These are phyloP conservation scores for Pithys albifrons DNA, from an alignment of 2,113 vertebrate genomes.

Conservation along the genomic window DNA sequence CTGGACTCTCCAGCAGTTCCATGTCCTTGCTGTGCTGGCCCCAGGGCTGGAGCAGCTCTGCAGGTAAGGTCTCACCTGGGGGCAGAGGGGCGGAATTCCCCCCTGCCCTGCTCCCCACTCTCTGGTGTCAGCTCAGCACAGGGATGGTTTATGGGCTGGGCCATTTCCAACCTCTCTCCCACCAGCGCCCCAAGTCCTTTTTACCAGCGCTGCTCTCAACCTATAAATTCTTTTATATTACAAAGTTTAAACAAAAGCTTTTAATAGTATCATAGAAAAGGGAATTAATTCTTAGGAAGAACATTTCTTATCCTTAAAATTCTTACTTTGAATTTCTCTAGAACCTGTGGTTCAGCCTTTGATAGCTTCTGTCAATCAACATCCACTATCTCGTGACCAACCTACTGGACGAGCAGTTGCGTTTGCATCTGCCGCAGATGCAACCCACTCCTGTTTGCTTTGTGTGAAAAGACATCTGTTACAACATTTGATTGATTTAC, in stretches of 20 bases:
- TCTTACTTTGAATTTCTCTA: neutral
- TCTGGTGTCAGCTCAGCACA: neutral
- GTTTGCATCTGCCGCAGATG: constrained; percentile 8
- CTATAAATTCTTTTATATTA: neutral
- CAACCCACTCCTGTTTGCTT: neutral
- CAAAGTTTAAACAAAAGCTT: neutral
- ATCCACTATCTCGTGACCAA: neutral
- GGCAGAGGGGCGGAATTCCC: neutral
- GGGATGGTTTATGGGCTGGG: neutral
- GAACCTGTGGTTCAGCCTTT: neutral
- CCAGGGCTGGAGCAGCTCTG: neutral
- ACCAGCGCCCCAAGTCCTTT: neutral
- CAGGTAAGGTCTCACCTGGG: neutral
- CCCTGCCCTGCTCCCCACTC: neutral
- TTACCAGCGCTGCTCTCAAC: neutral
- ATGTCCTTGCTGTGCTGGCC: neutral
- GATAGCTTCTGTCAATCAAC: neutral
- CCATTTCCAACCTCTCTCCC: neutral
- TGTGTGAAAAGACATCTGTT: constrained; percentile 33
- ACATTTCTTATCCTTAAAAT: neutral
- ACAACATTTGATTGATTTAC: constrained; percentile 8
- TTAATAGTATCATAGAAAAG: neutral
- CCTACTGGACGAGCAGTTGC: neutral
- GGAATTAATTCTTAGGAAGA: neutral
- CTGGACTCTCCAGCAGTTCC: neutral